Evolutionary conservation across 2,888 invertebrate species (phyloP).

Genomic region (Eupeodes luniger): DNA sequence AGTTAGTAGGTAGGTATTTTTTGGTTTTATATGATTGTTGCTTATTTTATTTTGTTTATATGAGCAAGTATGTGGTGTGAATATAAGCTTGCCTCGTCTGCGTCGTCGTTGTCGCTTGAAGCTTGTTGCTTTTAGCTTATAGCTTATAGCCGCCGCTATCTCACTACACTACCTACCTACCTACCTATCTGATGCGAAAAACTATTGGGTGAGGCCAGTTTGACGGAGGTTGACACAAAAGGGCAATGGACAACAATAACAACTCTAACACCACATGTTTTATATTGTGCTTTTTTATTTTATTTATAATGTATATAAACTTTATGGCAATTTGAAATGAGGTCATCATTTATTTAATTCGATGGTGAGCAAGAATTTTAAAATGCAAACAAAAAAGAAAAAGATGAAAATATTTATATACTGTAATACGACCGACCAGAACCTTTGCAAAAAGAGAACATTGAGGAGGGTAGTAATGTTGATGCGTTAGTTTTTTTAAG

Average conservation of each 20-base stretch:
- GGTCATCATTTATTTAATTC: conserved; percentile 44
- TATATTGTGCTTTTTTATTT: conserved; percentile 23
- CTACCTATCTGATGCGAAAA: conserved; percentile 49
- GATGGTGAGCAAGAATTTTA: conserved; percentile 34
- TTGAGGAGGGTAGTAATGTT: too few relatives aligned
- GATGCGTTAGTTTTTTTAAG: too few relatives aligned
- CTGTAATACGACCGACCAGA: background rate
- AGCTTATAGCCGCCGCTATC: too few relatives aligned
- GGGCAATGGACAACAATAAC: conserved; percentile 75
- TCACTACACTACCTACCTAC: conserved; percentile 7
- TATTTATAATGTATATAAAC: conserved; percentile 30
- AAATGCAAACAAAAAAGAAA: background rate
- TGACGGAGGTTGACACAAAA: conserved; percentile 75
- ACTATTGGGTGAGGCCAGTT: conserved; percentile 72
- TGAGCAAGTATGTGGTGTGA: background rate
- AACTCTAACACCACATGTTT: conserved; percentile 58
- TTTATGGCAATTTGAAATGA: conserved; percentile 39
- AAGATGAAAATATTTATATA: background rate
- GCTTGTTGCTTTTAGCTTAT: too few relatives aligned
- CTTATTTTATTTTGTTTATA: background rate
- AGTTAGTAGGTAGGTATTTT: conserved; percentile 68
- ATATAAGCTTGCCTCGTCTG: background rate
- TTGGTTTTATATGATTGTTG: background rate
- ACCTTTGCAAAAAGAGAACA: background rate
- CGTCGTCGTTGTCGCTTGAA: too few relatives aligned